A percentile compares a stretch with the other conserved stretches of the same genome.
phyloP scores from a whole-genome alignment of 2,888 invertebrate genomes.

The Melanophora roralis region DNA sequence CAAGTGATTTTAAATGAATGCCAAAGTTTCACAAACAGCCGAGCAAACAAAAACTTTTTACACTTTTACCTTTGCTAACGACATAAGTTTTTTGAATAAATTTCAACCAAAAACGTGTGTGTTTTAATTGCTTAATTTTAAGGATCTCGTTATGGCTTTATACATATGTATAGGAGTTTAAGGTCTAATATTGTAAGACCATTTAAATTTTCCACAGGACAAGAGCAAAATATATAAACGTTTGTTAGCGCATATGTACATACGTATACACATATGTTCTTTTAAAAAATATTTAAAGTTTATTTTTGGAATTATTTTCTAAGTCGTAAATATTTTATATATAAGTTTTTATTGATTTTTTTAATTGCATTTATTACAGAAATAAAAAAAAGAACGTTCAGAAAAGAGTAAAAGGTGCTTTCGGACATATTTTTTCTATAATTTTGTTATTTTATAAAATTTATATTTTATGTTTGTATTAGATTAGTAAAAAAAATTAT shows the following conservation, averaged over 20 bases:
- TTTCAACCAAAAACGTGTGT: slow-evolving; percentile 32
- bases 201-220: neutral
- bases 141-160: neutral
- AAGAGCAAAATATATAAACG: neutral
- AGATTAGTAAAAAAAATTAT: no score
- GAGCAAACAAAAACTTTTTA: neutral
- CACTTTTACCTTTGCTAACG: slow-evolving; percentile 28
- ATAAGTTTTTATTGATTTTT: slow-evolving; percentile 55
- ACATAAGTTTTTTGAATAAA: slow-evolving; percentile 17
- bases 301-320: neutral
- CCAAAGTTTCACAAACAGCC: neutral
- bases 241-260: no score
- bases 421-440: no score
- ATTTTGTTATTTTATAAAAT: no score
- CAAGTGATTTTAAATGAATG: neutral
- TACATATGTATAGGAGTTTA: neutral
- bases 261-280: no score
- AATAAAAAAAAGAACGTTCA: slow-evolving; percentile 9
- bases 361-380: slow-evolving; percentile 42
- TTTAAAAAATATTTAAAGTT: neutral
- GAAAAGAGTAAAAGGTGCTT: neutral
- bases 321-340: neutral
- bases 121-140: slow-evolving; percentile 11
- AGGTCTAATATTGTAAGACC: neutral
- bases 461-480: no score